A percentile compares a stretch with the other conserved stretches of the same genome.
Evolutionary conservation across 2,888 invertebrate species (phyloP).

Genomic region (Griposia aprilina): DNA sequence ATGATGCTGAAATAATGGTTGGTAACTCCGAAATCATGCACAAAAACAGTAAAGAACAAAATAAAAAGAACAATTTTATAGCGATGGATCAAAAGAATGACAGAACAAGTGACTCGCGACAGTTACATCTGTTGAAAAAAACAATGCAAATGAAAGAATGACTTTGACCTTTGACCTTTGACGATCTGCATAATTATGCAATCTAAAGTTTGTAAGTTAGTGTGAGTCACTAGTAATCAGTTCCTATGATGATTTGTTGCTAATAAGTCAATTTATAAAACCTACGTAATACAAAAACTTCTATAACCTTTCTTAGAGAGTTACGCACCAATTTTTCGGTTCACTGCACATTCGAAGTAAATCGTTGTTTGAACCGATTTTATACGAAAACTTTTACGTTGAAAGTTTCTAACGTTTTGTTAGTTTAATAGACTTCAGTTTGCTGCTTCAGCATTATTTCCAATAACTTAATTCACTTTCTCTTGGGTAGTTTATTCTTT

Average conservation of each 20-base stretch:
- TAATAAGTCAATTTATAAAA: conserved; percentile 11
- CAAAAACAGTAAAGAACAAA: not conserved
- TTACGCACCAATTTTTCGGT: conserved; percentile 62
- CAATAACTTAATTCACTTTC: conserved; percentile 49
- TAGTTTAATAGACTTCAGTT: conserved; percentile 55
- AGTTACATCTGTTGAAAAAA: not conserved
- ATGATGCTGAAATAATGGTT: not conserved
- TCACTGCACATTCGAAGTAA: conserved; percentile 54
- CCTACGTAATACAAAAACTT: conserved; percentile 39
- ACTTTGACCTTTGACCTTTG: not conserved
- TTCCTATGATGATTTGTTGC: not conserved
- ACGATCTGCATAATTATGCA: not conserved
- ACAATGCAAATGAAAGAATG: not conserved
- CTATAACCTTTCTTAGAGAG: conserved; percentile 21
- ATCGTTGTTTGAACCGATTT: conserved; percentile 61
- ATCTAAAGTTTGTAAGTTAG: not conserved
- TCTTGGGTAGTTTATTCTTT: not conserved
- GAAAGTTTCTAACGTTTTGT: conserved; percentile 44
- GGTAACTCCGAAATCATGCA: not conserved
- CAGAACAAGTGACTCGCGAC: not conserved
- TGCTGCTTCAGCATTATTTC: conserved; percentile 45
- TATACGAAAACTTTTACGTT: conserved; percentile 55
- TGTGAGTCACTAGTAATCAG: not conserved
- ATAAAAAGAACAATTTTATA: not conserved
- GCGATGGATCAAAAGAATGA: not conserved